Base-by-base conservation (phyloP, 2,113 vertebrate species). In the Rhodinocichla rosea region DNA sequence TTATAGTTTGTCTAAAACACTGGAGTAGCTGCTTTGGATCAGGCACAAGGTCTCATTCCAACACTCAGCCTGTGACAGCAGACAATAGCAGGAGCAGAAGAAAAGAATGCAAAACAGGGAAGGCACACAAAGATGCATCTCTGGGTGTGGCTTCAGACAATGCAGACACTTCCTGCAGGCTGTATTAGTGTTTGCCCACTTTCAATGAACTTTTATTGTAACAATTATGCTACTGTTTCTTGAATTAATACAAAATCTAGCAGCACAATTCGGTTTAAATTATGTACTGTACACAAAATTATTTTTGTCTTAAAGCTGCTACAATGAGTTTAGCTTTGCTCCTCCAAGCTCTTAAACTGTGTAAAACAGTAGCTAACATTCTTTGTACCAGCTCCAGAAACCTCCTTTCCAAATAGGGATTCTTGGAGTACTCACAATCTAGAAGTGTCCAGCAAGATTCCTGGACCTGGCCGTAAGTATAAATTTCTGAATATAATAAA, bases 1-100 rank as follows among this genome's bases (percentile, higher is more conserved):
- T 87, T n/a, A 30, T 3, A 42, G 15, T 50, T 90, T 67, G 40
- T 40, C 26, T 83, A 30, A 80, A 92, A 40, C 9, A 50, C 6
- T 4, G 9, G 69, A 96, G 32, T 57, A 95, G 85, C 83, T 94
- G 68, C 92, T 95, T 63, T 93, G 88, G 83, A 83, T 92, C 59
- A 92, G 62, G 82, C 28, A 84, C 30, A 47, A 84, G n/a, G 44
- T 83, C 53, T 49, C 86, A 59, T 50, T 73, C 35, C 74, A 33
- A 16, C 35, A 69, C 32, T 83, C 53, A 65, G 75, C 62, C 78
- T 80, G 62, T 35, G 47, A 86, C n/a, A 88, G 85, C 71, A 93
- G 70, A 64, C 30, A 94, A 45, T 1, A 94, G 90, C 70, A 93
- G 75, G 39, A 59, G 60, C 78, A 88, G 50, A 93, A 83, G 83